Conservation (phyloP, 2,888 invertebrate genomes). For the Coremacera marginata region DNA sequence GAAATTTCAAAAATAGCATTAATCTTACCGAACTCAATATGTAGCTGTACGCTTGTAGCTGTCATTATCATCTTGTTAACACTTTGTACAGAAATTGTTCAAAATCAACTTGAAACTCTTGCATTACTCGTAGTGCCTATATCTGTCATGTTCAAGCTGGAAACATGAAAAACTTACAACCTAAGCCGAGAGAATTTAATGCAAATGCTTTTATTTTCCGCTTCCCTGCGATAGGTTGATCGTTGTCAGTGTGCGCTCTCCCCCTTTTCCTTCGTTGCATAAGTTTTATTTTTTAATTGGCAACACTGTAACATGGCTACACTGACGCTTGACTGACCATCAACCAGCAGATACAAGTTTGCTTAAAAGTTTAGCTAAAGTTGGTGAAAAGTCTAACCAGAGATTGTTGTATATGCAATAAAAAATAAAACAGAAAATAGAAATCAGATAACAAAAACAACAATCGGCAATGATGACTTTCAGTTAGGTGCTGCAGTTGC, state of each 20-base stretch:
- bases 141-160: slow-evolving; percentile 25
- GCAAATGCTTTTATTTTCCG: slow-evolving; percentile 20
- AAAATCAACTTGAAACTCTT: slow-evolving; percentile 26
- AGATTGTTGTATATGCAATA: not conserved
- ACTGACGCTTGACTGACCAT: slow-evolving; percentile 11
- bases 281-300: slow-evolving; percentile 3
- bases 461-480: not conserved
- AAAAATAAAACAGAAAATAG: not conserved
- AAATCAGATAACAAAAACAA: not conserved
- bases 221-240: not conserved
- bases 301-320: slow-evolving; percentile 3
- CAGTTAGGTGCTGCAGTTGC: not conserved
- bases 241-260: not conserved
- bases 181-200: slow-evolving; percentile 25
- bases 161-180: slow-evolving; percentile 20
- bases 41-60: slow-evolving; percentile 22
- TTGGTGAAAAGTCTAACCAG: not conserved
- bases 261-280: not conserved
- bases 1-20: too few relatives aligned
- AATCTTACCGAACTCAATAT: too few relatives aligned
- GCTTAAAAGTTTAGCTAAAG: slow-evolving; percentile 1
- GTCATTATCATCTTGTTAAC: slow-evolving; percentile 45
- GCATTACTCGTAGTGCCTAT: slow-evolving; percentile 13
- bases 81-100: slow-evolving; percentile 35
- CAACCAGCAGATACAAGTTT: not conserved